Percentiles rank a stretch among this genome's conserved stretches.
These are phyloP conservation scores for Pristiophorus japonicus DNA, from an alignment of 2,113 vertebrate species.

Conservation along the genomic window DNA sequence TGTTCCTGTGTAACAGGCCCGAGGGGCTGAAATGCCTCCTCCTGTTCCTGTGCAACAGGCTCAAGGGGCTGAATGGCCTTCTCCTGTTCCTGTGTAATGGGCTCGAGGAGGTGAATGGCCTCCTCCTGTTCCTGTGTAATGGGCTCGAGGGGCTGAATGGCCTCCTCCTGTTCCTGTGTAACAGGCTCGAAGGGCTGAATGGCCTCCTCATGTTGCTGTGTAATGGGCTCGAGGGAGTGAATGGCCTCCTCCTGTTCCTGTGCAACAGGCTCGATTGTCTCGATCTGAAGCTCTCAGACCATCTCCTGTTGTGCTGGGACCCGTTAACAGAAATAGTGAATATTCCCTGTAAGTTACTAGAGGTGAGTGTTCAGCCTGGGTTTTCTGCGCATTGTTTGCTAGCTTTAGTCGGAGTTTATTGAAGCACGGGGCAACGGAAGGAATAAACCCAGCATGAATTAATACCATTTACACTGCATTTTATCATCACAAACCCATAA, in stretches of 20 bases:
- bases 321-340: background rate
- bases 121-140: background rate
- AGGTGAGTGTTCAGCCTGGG: background rate
- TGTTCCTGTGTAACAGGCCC: background rate
- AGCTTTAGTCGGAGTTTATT: background rate
- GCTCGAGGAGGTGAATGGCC: background rate
- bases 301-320: background rate
- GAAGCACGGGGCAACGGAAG: background rate
- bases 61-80: background rate
- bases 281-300: background rate
- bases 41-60: background rate
- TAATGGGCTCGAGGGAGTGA: background rate
- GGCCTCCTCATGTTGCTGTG: background rate
- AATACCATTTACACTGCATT: slow-evolving; percentile 31
- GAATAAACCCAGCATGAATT: slow-evolving; percentile 17
- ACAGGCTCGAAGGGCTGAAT: background rate
- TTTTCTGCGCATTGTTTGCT: background rate
- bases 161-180: background rate
- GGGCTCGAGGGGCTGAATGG: background rate
- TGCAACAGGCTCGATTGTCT: background rate
- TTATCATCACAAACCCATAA: slow-evolving; percentile 33
- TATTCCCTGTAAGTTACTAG: background rate
- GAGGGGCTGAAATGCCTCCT: background rate
- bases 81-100: background rate
- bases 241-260: background rate